Conservation (phyloP, 2,888 invertebrate genomes). For the Acrocera orbiculus region DNA sequence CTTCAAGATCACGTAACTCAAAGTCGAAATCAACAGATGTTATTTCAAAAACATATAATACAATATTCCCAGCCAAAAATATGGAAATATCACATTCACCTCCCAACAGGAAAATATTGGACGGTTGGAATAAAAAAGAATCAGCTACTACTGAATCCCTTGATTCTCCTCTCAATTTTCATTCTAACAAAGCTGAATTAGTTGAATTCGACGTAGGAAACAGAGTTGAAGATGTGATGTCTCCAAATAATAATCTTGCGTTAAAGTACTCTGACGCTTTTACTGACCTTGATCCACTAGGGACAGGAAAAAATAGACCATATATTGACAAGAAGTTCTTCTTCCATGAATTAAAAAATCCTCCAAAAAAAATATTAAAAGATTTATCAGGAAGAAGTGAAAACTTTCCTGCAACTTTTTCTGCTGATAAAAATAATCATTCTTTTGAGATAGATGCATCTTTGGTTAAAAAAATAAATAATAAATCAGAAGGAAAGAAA, state of each 20-base stretch:
- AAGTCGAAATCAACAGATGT: constrained; percentile 21
- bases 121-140: no score
- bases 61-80: constrained; percentile 1
- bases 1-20: constrained; percentile 27
- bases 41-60: constrained; percentile 19
- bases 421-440: constrained; percentile 2
- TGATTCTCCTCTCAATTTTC: neutral
- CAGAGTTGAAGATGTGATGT: constrained; percentile 6
- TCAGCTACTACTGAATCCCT: constrained; percentile 11
- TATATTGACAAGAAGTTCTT: constrained; percentile 92
- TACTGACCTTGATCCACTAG: constrained; percentile 83
- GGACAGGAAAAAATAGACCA: constrained; percentile 78
- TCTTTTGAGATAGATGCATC: neutral
- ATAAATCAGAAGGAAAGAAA: neutral
- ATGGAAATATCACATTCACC: constrained; percentile 26
- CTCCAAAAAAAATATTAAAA: constrained; percentile 81
- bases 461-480: neutral
- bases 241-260: constrained; percentile 8
- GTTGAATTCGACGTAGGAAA: neutral
- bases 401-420: constrained; percentile 12
- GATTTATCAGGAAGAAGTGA: constrained; percentile 39
- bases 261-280: constrained; percentile 57
- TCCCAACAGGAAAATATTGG: no score
- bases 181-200: neutral
- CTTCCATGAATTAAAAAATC: constrained; percentile 89